Evolutionary conservation across 2,113 vertebrate species (phyloP).

Genomic region (Corvus hawaiiensis): DNA sequence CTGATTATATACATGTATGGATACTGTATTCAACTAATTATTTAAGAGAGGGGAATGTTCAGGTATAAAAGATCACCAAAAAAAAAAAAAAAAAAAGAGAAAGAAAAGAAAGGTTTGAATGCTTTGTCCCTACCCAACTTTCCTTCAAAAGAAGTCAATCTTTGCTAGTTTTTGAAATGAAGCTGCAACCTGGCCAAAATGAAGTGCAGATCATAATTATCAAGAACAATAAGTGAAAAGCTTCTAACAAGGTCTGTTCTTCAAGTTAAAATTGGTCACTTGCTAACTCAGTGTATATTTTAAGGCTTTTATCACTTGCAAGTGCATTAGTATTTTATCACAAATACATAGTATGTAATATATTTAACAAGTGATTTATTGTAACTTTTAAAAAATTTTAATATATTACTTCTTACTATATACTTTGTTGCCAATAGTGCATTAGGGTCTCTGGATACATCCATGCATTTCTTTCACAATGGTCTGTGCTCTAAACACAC

Average conservation of each 20-base stretch:
- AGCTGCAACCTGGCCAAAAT: background rate
- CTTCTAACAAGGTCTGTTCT: background rate
- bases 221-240: background rate
- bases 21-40: background rate
- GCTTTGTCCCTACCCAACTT: background rate
- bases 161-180: background rate
- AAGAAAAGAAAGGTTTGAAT: background rate
- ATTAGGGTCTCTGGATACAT: background rate
- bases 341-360: background rate
- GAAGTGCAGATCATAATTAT: background rate
- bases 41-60: rapidly evolving
- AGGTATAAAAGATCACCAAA: rapidly evolving
- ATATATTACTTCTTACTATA: background rate
- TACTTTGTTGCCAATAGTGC: background rate
- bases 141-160: background rate
- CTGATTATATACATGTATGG: background rate
- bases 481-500: background rate
- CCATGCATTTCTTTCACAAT: background rate
- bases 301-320: background rate
- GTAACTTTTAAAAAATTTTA: background rate
- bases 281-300: background rate
- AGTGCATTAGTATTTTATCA: background rate
- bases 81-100: background rate
- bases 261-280: background rate
- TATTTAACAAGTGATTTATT: background rate